phyloP scores from a whole-genome alignment of 2,797 vertebrate genomes.

The Eulemur mongoz region DNA sequence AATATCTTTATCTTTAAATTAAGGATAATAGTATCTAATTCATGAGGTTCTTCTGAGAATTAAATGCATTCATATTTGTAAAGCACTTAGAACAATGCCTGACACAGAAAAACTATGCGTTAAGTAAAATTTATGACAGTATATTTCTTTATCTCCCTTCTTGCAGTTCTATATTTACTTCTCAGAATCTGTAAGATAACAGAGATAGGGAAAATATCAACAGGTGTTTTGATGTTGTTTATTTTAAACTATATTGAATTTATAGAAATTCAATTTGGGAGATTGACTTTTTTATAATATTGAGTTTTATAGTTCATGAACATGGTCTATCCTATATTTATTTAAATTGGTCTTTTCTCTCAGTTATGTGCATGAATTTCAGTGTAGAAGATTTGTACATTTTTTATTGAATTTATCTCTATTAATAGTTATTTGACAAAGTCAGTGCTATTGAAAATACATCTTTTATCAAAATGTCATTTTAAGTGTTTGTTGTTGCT shows the following conservation, averaged over 20 bases:
- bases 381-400: background rate
- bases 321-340: background rate
- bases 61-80: background rate
- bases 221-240: background rate
- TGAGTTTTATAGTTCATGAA: background rate
- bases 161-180: background rate
- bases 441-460: background rate
- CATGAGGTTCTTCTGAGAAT: background rate
- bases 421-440: background rate
- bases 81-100: background rate
- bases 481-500: background rate
- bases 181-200: background rate
- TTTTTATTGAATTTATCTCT: background rate
- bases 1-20: background rate
- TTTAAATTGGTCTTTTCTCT: background rate
- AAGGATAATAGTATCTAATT: background rate
- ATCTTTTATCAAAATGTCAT: background rate
- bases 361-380: background rate
- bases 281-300: background rate
- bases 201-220: background rate
- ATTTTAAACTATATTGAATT: background rate
- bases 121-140: background rate
- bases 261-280: background rate
- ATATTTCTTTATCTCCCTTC: background rate
- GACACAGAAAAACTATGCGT: background rate